A percentile compares a stretch with the other conserved stretches of the same genome.
Conservation (phyloP, 2,797 vertebrate genomes). For the Chelonia mydas region DNA sequence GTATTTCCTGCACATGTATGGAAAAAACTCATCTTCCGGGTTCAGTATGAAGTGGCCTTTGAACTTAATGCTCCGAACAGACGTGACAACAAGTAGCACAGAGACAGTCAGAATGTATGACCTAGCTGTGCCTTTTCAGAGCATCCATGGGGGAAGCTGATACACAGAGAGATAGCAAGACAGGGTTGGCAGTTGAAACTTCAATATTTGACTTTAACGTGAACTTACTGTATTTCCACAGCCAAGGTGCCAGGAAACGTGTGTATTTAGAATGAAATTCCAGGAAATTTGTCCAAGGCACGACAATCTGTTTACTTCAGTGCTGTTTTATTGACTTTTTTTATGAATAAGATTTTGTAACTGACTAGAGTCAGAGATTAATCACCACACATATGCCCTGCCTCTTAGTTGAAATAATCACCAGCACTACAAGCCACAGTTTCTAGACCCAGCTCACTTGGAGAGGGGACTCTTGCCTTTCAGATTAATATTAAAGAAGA, state of each 20-base stretch:
- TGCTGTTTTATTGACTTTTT: neutral
- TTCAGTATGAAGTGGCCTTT: neutral
- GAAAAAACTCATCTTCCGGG: neutral
- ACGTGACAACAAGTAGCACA: neutral
- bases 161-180: neutral
- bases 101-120: neutral
- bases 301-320: neutral
- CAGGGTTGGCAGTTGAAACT: neutral
- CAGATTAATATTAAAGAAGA: neutral
- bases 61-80: neutral
- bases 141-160: neutral
- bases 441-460: neutral
- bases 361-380: neutral
- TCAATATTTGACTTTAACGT: neutral
- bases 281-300: neutral
- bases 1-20: neutral
- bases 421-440: conserved; percentile 20
- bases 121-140: neutral
- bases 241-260: neutral
- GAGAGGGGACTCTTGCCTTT: neutral
- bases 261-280: neutral
- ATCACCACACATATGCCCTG: conserved; percentile 15
- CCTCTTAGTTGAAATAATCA: neutral
- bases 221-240: neutral
- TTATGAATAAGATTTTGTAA: conserved; percentile 33